Percentiles rank a stretch among this genome's conserved stretches.
Evolutionary conservation across 2,113 vertebrate genomes (phyloP).

Genomic region (Caracal caracal): DNA sequence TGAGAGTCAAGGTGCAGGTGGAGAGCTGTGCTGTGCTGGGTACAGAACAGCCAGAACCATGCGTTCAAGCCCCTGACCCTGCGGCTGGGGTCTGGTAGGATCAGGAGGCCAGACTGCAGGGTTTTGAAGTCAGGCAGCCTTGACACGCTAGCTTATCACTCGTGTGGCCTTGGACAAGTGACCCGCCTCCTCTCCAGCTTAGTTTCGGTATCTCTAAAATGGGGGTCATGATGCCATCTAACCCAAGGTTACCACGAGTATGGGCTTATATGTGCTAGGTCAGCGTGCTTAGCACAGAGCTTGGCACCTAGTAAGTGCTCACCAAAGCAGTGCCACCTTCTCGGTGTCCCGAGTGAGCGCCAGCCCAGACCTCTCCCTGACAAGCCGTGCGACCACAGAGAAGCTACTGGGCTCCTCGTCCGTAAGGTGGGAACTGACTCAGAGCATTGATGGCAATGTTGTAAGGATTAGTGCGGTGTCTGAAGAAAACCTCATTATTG

Average conservation of each 20-base stretch:
- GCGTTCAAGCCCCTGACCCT: background rate
- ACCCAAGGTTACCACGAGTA: background rate
- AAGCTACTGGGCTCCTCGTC: background rate
- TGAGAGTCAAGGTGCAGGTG: background rate
- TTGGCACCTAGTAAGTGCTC: background rate
- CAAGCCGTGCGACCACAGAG: background rate
- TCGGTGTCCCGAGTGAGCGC: background rate
- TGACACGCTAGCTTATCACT: background rate
- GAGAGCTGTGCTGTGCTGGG: background rate
- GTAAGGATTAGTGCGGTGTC: background rate
- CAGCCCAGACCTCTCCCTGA: background rate
- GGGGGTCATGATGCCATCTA: fast-evolving
- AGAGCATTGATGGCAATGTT: no score
- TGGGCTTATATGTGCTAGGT: fast-evolving
- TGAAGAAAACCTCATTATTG: background rate
- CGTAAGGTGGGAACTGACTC: fast-evolving
- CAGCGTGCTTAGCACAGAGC: background rate
- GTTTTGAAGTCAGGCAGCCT: background rate
- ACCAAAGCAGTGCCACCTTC: background rate
- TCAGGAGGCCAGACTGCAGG: background rate
- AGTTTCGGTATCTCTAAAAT: background rate
- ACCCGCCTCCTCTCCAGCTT: background rate
- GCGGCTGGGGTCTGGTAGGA: background rate
- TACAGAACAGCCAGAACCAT: background rate
- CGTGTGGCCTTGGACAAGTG: background rate